phyloP scores from a whole-genome alignment of 1,140 invertebrate species.

The Epicauta chinensis region DNA sequence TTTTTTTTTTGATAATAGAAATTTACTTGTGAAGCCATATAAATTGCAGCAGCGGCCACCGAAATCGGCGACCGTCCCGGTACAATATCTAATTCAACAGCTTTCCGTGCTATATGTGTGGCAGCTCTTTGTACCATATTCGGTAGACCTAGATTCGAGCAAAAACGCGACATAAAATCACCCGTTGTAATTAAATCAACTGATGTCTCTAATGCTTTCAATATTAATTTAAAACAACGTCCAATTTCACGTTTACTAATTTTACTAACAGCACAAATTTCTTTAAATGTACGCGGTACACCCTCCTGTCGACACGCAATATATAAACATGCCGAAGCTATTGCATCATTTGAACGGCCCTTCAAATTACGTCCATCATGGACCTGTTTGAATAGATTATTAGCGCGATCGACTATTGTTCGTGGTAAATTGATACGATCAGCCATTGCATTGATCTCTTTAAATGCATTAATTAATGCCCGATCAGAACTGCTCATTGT shows the following conservation, averaged over 20 bases:
- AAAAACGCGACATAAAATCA: constrained; percentile 96
- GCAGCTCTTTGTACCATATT: constrained; percentile 92
- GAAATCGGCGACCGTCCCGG: constrained; percentile 98
- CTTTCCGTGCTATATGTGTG: constrained; percentile 93
- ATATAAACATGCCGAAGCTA: constrained; percentile 97
- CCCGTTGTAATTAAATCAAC: constrained; percentile 97
- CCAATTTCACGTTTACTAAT: constrained; percentile 99
- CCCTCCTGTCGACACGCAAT: constrained; percentile 98
- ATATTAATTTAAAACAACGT: constrained; percentile 89
- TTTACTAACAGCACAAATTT: constrained; percentile 97
- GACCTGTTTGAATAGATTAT: constrained; percentile 96
- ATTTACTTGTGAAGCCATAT: constrained; percentile 93
- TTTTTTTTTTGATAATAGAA: too few relatives aligned
- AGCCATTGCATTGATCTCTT: constrained; percentile 96
- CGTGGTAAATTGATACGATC: constrained; percentile 95
- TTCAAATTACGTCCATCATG: constrained; percentile 96
- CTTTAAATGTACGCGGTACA: constrained; percentile 98
- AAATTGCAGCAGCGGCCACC: constrained; percentile 98
- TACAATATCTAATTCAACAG: constrained; percentile 95
- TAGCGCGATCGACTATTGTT: constrained; percentile 91
- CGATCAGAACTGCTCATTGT: constrained; percentile 91
- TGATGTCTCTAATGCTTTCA: constrained; percentile 89
- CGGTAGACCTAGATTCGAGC: constrained; percentile 78
- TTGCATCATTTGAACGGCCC: constrained; percentile 93
- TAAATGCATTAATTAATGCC: constrained; percentile 90